Base-by-base conservation (phyloP, 2,888 invertebrate species). In the Chymomyza amoena region DNA sequence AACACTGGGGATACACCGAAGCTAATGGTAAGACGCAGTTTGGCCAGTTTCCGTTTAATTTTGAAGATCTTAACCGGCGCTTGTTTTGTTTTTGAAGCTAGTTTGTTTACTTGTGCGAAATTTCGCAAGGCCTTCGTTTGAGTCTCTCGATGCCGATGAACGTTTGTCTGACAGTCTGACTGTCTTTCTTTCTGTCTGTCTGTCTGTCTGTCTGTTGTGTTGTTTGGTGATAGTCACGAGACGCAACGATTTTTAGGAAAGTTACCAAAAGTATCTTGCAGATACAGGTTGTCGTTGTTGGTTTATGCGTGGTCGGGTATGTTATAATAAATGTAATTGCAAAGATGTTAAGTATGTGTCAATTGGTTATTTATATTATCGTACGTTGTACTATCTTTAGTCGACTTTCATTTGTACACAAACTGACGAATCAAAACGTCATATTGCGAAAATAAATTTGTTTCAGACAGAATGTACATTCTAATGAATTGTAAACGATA, bases 1-100 rank as follows among this genome's bases (percentile, higher is more conserved):
- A 87, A 64, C 87, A 84, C 74, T 89, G 89, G 89, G 89, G 89
- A 67, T 89, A 89, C 69, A 90, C 89, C 69, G 84, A 87, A 75
- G 90, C 87, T 80, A 89, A 89, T 69, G 89, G 89, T 89, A 88
- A 89, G 89, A 28, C 28, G 32, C 50, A n/a, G 45, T 45, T 32
- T 64, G 28, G 64, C 20, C 15, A 36, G 63, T 63, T 69, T 79
- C 20, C 67, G 61, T 64, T 68, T 69, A 52, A 4, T 64, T 70
- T 63, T 18, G 36, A 65, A 10, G 54, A 10, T 54, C 32, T 51
- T 52, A 10, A 45, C 39, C 39, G 39, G 16, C 62, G 15, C n/a
- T 65, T 66, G 18, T 62, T 64, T 64, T 70, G 65, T 36, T 63
- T 78, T 80, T 73, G 81, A 85, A 83, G 83, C 86, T 79, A 86